Base-by-base conservation (phyloP, 2,888 invertebrate species). In the Heliconius ismenius region DNA sequence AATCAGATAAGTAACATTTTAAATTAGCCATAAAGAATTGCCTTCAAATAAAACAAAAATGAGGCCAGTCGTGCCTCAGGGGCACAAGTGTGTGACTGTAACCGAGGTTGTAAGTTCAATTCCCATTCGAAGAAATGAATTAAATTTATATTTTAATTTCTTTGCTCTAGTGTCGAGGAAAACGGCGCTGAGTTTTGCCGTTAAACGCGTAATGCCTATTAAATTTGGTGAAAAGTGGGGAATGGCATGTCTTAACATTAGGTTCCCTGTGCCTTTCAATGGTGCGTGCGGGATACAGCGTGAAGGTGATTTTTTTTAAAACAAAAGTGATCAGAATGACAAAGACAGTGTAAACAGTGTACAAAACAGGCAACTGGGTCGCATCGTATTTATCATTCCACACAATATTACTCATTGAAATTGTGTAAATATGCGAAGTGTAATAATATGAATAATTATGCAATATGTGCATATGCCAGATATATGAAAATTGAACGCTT, bases 1-100 rank as follows among this genome's bases (percentile, higher is more conserved):
- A 89, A 92, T 92, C 91, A 90, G 91, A 93, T 92, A 91, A 89
- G 86, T 89, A 82, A 86, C 83, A 87, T 87, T 87, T 89, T 90
- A 89, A 91, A 92, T 92, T 92, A 91, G 87, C 88, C 82, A 91
- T 92, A 92, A 88, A 91, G 88, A 82, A 83, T 84, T 84, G 86
- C 84, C 83, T 83, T 86, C 83, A 86, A 86, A 84, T 88, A 84
- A 90, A 84, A 92, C 92, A 92, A 49, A 49, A 49, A 49, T 49
- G 7, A 18, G 7, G 49, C 18, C 49, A 21, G 18, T 49, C 7
- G 0, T 49, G 49, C 18, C 2, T 1, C 18, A 49, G 49, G 6
- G 49, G 49, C 49, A 49, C 18, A 49, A 49, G 2, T 18, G 49
- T 49, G 49, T 49, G 49, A 49, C 6, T 21, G 7, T 49, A 7